Percentiles rank a stretch among this genome's conserved stretches.
Conservation (phyloP, 2,113 vertebrate species). For the Noturus placidus region DNA sequence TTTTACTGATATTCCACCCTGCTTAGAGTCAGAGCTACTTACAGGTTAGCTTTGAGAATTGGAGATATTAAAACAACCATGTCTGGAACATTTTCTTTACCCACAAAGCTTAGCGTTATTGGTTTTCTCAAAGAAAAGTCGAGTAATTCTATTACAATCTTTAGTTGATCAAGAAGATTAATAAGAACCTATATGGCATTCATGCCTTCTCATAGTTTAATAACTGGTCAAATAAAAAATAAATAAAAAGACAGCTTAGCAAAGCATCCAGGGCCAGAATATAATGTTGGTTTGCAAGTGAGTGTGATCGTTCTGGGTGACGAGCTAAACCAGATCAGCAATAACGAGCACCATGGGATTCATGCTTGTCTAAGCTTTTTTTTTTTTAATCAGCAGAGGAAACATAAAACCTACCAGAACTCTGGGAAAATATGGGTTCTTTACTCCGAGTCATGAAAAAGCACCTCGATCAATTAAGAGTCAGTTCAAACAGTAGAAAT, state of each 20-base stretch:
- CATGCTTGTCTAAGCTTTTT: not conserved
- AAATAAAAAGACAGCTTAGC: not conserved
- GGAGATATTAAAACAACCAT: not conserved
- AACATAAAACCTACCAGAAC: not conserved
- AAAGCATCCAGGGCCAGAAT: not conserved
- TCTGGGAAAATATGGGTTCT: not conserved
- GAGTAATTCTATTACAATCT: not conserved
- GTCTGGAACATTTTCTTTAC: not conserved
- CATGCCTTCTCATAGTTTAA: too few species aligned
- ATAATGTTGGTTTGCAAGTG: not conserved
- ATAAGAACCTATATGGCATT: too few species aligned
- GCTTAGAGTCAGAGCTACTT: not conserved
- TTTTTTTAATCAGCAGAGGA: not conserved
- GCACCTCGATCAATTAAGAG: not conserved
- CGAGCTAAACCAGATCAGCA: conserved; percentile 7
- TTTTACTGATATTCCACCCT: not conserved
- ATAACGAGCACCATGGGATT: not conserved
- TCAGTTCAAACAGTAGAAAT: not conserved
- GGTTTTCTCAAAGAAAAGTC: not conserved
- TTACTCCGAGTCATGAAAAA: not conserved
- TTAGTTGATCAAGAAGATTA: conserved; percentile 1
- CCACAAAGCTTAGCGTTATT: not conserved
- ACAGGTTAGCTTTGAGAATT: not conserved
- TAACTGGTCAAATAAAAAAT: not conserved
- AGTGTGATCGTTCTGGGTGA: not conserved